Conservation (phyloP, 2,113 vertebrate species). For the Hippoglossus stenolepis region DNA sequence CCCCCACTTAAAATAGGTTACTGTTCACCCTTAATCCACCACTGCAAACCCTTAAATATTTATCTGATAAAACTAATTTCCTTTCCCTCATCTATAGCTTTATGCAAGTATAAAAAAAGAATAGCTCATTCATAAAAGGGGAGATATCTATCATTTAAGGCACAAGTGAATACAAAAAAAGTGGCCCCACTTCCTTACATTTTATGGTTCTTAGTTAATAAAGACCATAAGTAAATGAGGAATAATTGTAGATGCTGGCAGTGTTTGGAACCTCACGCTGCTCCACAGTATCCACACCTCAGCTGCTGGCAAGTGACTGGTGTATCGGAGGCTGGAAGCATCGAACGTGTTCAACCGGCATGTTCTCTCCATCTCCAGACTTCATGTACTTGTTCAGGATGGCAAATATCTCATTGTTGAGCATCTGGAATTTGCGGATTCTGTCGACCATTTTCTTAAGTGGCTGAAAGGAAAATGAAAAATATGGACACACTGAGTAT, state of each 20-base stretch:
- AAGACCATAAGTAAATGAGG: conserved; percentile 21
- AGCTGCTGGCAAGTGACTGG: conserved; percentile 97
- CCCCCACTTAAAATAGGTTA: conserved; percentile 48
- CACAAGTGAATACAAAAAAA: conserved; percentile 81
- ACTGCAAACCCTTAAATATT: conserved; percentile 82
- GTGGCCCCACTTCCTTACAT: conserved; percentile 43
- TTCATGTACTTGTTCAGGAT: conserved; percentile 98
- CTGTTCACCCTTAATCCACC: conserved; percentile 60
- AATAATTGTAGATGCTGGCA: conserved; percentile 48
- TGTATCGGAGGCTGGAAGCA: conserved; percentile 99
- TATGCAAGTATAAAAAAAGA: conserved; percentile 74
- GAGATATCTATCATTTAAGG: conserved; percentile 76
- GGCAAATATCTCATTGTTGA: conserved; percentile 95
- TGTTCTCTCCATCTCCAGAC: conserved; percentile 93
- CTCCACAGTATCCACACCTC: conserved; percentile 47
- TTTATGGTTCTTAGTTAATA: conserved; percentile 51
- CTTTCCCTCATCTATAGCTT: conserved; percentile 54
- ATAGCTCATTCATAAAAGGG: conserved; percentile 60
- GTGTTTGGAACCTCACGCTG: conserved; percentile 45
- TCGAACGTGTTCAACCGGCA: conserved; percentile 95
- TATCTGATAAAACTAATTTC: conserved; percentile 72
- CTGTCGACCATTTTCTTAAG: conserved; percentile 99
- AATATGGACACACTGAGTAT: background rate
- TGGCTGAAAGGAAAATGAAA: conserved; percentile 78
- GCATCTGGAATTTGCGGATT: conserved; percentile 96